Conservation (phyloP, 2,888 invertebrate genomes). For the Athalia cordata region DNA sequence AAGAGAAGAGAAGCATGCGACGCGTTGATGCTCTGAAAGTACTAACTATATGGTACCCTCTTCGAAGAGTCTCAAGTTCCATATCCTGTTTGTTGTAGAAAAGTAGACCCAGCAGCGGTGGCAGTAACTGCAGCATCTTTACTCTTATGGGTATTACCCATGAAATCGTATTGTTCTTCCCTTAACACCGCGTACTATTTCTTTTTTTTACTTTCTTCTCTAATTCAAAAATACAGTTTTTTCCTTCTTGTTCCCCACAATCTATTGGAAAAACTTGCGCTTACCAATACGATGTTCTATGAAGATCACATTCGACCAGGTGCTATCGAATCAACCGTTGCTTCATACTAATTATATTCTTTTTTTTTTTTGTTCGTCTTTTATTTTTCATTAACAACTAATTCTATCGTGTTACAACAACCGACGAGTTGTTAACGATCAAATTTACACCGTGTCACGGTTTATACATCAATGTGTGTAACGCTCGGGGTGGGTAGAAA, state of each 20-base stretch:
- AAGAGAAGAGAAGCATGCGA: slow-evolving; percentile 49
- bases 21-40: slow-evolving; percentile 50
- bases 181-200: slow-evolving; percentile 29
- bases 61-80: slow-evolving; percentile 65
- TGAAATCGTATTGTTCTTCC: background rate
- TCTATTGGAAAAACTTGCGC: no score
- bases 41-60: slow-evolving; percentile 43
- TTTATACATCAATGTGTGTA: no score
- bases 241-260: no score
- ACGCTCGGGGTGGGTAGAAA: background rate
- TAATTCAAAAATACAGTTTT: background rate
- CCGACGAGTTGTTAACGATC: no score
- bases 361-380: no score
- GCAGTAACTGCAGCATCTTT: slow-evolving; percentile 9
- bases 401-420: no score
- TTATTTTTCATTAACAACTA: no score
- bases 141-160: background rate
- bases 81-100: slow-evolving; percentile 64
- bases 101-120: background rate
- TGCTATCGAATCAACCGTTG: no score
- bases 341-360: no score
- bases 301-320: no score
- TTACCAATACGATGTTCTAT: no score
- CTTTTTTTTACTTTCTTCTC: background rate
- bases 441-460: no score